Conservation (phyloP, 2,113 vertebrate genomes). For the Callionymus lyra region DNA sequence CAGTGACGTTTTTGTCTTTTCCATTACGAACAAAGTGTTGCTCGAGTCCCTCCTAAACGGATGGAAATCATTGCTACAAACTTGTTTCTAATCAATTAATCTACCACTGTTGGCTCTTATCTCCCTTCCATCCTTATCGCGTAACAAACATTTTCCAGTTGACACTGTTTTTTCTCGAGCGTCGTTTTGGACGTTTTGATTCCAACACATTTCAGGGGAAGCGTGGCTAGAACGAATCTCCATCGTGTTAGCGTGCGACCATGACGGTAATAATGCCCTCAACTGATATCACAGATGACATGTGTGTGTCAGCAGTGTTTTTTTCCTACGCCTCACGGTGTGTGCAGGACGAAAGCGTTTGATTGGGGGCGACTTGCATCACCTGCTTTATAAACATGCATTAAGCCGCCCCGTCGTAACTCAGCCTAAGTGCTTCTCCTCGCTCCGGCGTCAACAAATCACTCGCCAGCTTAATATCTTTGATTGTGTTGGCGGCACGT, state of each 20-base stretch:
- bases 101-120: too few relatives aligned
- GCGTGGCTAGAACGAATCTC: slow-evolving; percentile 52
- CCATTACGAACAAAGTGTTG: too few relatives aligned
- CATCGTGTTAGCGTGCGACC: too few relatives aligned
- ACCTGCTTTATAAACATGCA: slow-evolving; percentile 26
- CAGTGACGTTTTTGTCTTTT: too few relatives aligned
- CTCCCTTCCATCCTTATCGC: too few relatives aligned
- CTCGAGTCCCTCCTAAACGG: too few relatives aligned
- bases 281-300: slow-evolving; percentile 19
- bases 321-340: not conserved
- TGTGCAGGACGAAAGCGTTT: not conserved
- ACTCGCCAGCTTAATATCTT: slow-evolving; percentile 22
- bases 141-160: too few relatives aligned
- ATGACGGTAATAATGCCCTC: too few relatives aligned
- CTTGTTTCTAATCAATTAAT: too few relatives aligned
- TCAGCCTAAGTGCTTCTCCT: slow-evolving; percentile 20
- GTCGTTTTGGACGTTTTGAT: slow-evolving; percentile 47
- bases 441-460: slow-evolving; percentile 24
- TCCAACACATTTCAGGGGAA: slow-evolving; percentile 43
- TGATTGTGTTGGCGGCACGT: slow-evolving; percentile 20
- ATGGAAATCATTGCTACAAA: too few relatives aligned
- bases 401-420: slow-evolving; percentile 11
- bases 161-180: slow-evolving; percentile 14
- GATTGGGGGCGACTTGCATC: slow-evolving; percentile 6
- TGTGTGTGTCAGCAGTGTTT: slow-evolving; percentile 2